These are phyloP conservation scores for Eupristina koningsbergeri DNA, from an alignment of 1,140 invertebrate genomes.

Conservation along the genomic window DNA sequence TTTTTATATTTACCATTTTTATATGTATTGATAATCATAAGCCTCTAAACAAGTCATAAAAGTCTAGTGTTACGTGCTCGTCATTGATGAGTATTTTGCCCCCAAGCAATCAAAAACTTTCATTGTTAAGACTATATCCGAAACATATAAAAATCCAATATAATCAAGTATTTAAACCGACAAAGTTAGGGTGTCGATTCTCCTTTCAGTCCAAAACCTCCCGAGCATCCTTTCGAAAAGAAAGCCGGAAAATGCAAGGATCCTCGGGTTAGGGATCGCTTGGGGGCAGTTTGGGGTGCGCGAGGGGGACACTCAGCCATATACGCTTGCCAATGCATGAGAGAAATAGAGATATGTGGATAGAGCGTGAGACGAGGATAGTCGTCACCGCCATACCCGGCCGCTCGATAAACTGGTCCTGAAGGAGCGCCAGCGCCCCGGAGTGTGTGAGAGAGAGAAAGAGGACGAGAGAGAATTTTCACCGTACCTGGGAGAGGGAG, in stretches of 20 bases:
- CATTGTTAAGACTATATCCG: neutral
- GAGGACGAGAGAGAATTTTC: conserved; percentile 58
- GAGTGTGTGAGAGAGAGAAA: conserved; percentile 14
- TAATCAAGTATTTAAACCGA: neutral
- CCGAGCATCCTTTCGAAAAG: neutral
- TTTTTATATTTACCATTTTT: neutral
- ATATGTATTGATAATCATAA: neutral
- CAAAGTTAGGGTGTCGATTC: neutral
- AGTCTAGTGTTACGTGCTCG: neutral
- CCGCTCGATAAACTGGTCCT: conserved; percentile 39
- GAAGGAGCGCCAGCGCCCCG: conserved; percentile 9
- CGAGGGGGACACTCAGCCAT: neutral
- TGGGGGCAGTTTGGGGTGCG: neutral
- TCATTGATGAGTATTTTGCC: neutral
- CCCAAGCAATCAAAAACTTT: neutral
- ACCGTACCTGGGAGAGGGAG: conserved; percentile 74
- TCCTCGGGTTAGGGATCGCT: neutral
- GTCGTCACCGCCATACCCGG: neutral
- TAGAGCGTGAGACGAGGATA: neutral
- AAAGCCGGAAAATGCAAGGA: conserved; percentile 13
- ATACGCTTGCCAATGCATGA: neutral
- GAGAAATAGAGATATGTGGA: neutral
- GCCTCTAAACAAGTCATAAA: neutral
- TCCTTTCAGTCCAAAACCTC: neutral
- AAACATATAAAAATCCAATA: neutral